A percentile compares a stretch with the other conserved stretches of the same genome.
These are phyloP conservation scores for Volucella inflata DNA, from an alignment of 2,888 invertebrate species.

Conservation along the genomic window DNA sequence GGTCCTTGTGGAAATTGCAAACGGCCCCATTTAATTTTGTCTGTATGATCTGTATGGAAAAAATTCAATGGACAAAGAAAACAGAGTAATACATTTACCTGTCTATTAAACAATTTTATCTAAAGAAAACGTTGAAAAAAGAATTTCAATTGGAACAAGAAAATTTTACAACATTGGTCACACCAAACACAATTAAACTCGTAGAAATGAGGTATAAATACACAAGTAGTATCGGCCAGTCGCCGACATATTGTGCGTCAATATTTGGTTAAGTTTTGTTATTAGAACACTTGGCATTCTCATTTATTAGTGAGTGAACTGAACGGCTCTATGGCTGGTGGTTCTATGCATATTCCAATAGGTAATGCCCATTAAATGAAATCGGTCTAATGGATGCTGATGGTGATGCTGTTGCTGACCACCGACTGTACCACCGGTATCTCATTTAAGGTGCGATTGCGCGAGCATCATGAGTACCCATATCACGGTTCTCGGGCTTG, in stretches of 20 bases:
- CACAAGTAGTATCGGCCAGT: slow-evolving; percentile 35
- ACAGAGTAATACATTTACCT: too few relatives aligned
- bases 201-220: slow-evolving; percentile 19
- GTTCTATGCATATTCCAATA: slow-evolving; percentile 65
- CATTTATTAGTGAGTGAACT: slow-evolving; percentile 65
- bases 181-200: too few relatives aligned
- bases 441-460: slow-evolving; percentile 28
- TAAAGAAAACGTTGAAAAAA: too few relatives aligned
- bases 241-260: slow-evolving; percentile 74
- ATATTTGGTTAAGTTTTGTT: slow-evolving; percentile 76
- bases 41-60: too few relatives aligned
- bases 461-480: slow-evolving; percentile 52
- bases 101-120: too few relatives aligned
- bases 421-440: slow-evolving; percentile 16
- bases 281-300: slow-evolving; percentile 75
- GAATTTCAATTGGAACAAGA: too few relatives aligned
- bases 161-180: too few relatives aligned
- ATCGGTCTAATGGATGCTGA: slow-evolving; percentile 74
- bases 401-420: slow-evolving; percentile 37
- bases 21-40: too few relatives aligned
- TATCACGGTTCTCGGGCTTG: slow-evolving; percentile 16
- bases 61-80: too few relatives aligned
- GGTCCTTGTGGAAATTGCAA: too few relatives aligned
- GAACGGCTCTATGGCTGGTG: slow-evolving; percentile 18
- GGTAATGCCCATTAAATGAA: slow-evolving; percentile 73